A percentile compares a stretch with the other conserved stretches of the same genome.
phyloP scores from a whole-genome alignment of 1,140 invertebrate genomes.

The Bombus picipes region DNA sequence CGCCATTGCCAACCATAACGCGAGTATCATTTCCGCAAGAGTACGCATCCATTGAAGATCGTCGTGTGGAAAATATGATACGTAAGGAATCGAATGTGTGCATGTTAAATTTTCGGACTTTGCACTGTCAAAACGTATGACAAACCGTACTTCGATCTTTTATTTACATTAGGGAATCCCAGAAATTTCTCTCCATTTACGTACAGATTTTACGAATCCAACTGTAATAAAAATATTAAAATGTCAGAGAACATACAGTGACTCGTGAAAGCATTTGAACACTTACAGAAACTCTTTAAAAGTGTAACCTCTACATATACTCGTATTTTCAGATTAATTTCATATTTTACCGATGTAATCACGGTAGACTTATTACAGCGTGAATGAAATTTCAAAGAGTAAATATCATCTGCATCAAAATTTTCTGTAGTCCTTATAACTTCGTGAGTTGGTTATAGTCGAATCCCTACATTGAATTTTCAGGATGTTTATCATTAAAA shows the following conservation, averaged over 20 bases:
- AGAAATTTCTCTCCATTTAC: background rate
- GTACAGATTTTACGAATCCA: background rate
- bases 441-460: background rate
- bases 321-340: background rate
- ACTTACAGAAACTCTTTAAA: no score
- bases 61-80: background rate
- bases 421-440: background rate
- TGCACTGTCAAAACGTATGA: background rate
- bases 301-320: background rate
- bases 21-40: slow-evolving; percentile 38
- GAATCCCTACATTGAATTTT: background rate
- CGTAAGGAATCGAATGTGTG: background rate
- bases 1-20: background rate
- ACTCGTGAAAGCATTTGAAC: no score
- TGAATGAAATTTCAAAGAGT: background rate
- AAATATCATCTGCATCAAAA: background rate
- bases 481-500: no score
- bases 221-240: background rate
- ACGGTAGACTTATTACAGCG: background rate
- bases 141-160: background rate
- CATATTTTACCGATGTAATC: background rate
- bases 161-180: background rate
- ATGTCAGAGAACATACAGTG: no score
- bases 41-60: slow-evolving; percentile 42
- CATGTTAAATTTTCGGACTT: background rate